Conservation (phyloP, 2,113 vertebrate genomes). For the Holacanthus passer region DNA sequence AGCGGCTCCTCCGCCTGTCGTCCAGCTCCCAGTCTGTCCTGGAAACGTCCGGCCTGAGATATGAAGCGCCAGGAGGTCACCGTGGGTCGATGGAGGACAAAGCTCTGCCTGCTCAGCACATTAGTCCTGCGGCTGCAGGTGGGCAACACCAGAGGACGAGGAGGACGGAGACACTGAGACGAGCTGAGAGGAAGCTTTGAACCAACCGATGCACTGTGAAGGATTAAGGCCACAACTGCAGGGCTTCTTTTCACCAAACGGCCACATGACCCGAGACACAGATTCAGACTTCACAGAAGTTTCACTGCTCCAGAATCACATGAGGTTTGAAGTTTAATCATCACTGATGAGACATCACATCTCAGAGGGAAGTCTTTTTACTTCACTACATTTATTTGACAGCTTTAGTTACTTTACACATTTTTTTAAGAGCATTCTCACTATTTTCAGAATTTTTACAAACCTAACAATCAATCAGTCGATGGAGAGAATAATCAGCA, state of each 20-base stretch:
- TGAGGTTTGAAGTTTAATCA: too few species aligned
- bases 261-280: not conserved
- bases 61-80: not conserved
- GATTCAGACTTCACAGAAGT: not conserved
- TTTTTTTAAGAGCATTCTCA: too few species aligned
- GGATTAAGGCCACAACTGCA: not conserved
- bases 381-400: too few species aligned
- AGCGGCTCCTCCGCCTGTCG: not conserved
- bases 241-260: not conserved
- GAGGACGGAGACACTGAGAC: not conserved
- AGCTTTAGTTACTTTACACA: too few species aligned
- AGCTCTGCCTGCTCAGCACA: conserved; percentile 27
- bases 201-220: not conserved
- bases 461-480: too few species aligned
- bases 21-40: not conserved
- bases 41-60: not conserved
- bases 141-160: conserved; percentile 14
- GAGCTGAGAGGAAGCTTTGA: not conserved
- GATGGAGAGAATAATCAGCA: too few species aligned
- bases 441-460: too few species aligned
- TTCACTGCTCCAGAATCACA: not conserved
- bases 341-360: not conserved
- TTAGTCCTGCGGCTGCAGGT: conserved; percentile 13
- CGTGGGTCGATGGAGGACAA: conserved; percentile 19
- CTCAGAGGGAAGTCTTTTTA: too few species aligned